Evolutionary conservation across 1,140 invertebrate genomes (phyloP).

Genomic region (Hirudo medicinalis): DNA sequence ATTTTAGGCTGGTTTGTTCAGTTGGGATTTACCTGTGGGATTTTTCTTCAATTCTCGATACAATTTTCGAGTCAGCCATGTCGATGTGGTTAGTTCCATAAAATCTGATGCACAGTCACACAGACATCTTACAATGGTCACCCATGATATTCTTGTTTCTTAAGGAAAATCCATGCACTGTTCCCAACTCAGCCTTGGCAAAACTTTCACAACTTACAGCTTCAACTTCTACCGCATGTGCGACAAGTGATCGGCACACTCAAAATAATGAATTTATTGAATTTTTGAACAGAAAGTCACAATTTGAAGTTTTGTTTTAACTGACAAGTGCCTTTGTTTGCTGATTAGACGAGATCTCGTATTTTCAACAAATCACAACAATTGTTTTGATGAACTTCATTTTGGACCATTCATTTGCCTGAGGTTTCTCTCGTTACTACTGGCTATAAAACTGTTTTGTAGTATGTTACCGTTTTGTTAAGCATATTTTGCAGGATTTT

Average conservation of each 20-base stretch:
- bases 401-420: no score
- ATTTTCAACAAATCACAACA: no score
- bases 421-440: no score
- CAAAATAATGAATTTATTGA: no score
- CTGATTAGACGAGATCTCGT: no score
- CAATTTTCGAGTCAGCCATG: not conserved
- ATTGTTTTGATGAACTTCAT: no score
- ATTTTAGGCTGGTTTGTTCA: not conserved
- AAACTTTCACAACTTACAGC: not conserved
- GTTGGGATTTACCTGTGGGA: slow-evolving; percentile 14
- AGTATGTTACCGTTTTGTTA: no score
- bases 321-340: no score
- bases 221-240: slow-evolving; percentile 7
- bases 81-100: not conserved
- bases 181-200: not conserved
- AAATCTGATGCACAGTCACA: not conserved
- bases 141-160: not conserved
- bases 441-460: no score
- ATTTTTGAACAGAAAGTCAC: no score
- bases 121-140: not conserved
- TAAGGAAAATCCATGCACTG: not conserved
- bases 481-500: no score
- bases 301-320: no score
- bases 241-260: not conserved
- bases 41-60: slow-evolving; percentile 6